These are phyloP conservation scores for Rhogogaster chlorosoma DNA, from an alignment of 2,888 invertebrate genomes.

Conservation along the genomic window DNA sequence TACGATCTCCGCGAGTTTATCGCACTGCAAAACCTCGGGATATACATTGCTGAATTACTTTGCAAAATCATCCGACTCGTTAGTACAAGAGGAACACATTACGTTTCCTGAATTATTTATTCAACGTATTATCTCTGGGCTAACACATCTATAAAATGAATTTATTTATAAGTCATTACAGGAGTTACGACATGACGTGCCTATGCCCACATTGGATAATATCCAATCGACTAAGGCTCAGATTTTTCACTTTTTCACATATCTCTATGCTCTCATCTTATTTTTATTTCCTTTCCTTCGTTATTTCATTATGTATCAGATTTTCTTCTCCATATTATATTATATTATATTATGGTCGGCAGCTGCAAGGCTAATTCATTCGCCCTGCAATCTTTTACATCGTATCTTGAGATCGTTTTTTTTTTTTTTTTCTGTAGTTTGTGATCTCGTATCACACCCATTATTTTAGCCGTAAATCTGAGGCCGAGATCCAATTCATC, in stretches of 20 bases:
- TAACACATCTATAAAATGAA: background rate
- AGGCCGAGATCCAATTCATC: conserved; percentile 4
- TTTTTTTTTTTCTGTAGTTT: background rate
- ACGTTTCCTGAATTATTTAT: conserved; percentile 21
- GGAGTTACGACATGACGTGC: conserved; percentile 10
- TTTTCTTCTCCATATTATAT: background rate
- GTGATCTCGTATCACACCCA: background rate
- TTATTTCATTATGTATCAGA: background rate
- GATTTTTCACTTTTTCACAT: background rate
- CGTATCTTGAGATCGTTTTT: background rate
- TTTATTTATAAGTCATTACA: conserved; percentile 16
- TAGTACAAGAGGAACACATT: no score
- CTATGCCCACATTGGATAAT: conserved; percentile 16
- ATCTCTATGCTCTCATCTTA: no score
- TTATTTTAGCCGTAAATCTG: background rate
- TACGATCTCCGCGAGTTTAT: no score
- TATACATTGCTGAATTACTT: background rate
- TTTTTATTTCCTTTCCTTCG: background rate
- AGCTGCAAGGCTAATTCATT: background rate
- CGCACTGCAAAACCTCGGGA: no score
- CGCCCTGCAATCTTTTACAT: background rate
- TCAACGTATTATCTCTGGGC: background rate
- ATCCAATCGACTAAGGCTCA: background rate
- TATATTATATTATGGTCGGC: no score
- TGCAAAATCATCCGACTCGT: background rate